Percentiles rank a stretch among this genome's conserved stretches.
These are phyloP conservation scores for Sebastes taczanowskii DNA, from an alignment of 2,797 vertebrate species.

Conservation along the genomic window DNA sequence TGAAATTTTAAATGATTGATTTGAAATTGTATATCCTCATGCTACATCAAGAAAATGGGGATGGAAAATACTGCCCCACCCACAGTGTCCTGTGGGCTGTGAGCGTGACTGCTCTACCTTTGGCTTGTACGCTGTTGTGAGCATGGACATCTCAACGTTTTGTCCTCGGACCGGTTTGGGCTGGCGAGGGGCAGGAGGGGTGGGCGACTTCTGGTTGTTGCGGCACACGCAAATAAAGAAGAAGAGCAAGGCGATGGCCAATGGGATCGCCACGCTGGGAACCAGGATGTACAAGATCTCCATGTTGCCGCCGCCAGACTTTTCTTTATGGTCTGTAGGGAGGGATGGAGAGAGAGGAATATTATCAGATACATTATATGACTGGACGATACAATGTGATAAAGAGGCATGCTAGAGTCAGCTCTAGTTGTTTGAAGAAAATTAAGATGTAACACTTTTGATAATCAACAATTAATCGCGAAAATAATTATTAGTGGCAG, in stretches of 20 bases:
- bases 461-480: background rate
- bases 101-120: conserved; percentile 79
- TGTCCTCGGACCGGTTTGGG: conserved; percentile 94
- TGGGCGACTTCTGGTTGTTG: conserved; percentile 94
- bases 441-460: background rate
- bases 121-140: conserved; percentile 92
- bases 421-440: background rate
- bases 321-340: conserved; percentile 89
- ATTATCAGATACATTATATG: background rate
- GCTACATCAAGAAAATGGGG: background rate
- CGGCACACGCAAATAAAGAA: conserved; percentile 98
- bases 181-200: conserved; percentile 88
- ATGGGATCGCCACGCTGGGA: conserved; percentile 94
- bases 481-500: background rate
- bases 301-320: conserved; percentile 86
- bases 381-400: background rate
- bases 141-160: conserved; percentile 99
- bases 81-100: background rate
- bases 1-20: background rate
- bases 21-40: background rate
- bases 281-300: conserved; percentile 97
- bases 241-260: conserved; percentile 95
- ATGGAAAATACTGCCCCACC: background rate
- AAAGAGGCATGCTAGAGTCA: background rate
- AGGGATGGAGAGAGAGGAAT: background rate